Evolutionary conservation across 2,888 invertebrate genomes (phyloP).

Genomic region (Trissonchulus latispiculum): DNA sequence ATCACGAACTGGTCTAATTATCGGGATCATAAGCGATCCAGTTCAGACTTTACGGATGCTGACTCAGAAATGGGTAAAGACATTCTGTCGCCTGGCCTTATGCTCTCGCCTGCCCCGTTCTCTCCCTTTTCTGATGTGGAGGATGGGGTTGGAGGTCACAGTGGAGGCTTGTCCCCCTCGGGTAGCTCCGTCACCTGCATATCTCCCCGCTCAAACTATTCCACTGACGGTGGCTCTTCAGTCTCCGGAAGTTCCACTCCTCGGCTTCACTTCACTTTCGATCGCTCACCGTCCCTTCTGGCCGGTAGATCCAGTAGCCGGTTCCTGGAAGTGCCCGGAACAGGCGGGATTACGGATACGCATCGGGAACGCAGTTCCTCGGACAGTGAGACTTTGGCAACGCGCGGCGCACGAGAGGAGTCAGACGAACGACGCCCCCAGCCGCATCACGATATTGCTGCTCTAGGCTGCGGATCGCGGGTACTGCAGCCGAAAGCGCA

Average conservation of each 20-base stretch:
- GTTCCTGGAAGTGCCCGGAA: not conserved
- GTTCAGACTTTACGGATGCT: conserved; percentile 28
- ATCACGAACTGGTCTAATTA: conserved; percentile 13
- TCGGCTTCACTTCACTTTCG: conserved; percentile 12
- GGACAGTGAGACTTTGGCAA: conserved; percentile 36
- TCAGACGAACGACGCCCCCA: conserved; percentile 23
- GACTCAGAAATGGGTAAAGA: conserved; percentile 30
- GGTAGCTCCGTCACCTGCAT: not conserved
- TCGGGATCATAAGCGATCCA: conserved; percentile 22
- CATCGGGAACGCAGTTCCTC: conserved; percentile 35
- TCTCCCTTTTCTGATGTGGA: conserved; percentile 36
- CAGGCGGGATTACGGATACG: not conserved
- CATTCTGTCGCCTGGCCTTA: conserved; percentile 33
- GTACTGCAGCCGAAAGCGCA: conserved; percentile 26
- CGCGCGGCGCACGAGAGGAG: not conserved
- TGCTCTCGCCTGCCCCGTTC: conserved; percentile 38
- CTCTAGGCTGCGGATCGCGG: not conserved
- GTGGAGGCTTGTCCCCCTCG: not conserved
- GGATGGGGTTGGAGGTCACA: not conserved
- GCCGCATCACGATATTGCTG: not conserved
- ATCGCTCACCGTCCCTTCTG: conserved; percentile 6
- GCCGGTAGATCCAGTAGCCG: not conserved
- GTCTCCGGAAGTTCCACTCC: not conserved
- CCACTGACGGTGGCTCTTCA: not conserved
- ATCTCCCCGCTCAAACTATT: not conserved